phyloP scores from a whole-genome alignment of 2,797 vertebrate genomes.

The Protonibea diacanthus region DNA sequence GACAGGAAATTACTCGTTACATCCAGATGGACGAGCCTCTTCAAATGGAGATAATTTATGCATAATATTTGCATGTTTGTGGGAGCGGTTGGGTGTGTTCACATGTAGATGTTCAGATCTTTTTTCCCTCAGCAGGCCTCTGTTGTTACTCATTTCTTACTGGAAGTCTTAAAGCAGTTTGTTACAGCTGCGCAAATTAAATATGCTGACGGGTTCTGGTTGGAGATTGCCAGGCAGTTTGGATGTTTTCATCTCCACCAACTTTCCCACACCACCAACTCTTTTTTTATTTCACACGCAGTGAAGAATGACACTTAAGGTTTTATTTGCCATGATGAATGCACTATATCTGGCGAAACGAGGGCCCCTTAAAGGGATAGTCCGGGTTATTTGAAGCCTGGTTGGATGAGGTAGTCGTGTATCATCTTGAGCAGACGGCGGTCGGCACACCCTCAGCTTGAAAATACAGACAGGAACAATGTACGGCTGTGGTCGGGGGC shows the following conservation, averaged over 20 bases:
- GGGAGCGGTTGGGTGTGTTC: constrained; percentile 22
- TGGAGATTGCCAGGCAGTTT: constrained; percentile 1
- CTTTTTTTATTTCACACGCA: not conserved
- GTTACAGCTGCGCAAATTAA: constrained; percentile 57
- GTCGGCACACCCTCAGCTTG: no score
- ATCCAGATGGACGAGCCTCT: constrained; percentile 27
- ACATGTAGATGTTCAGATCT: constrained; percentile 7
- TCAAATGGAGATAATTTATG: constrained; percentile 37
- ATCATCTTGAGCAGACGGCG: no score
- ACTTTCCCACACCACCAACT: constrained; percentile 5
- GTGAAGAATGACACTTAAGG: not conserved
- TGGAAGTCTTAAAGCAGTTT: constrained; percentile 55
- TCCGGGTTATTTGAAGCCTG: no score
- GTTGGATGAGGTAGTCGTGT: no score
- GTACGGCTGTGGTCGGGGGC: no score
- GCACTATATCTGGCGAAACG: no score
- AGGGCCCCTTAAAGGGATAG: no score
- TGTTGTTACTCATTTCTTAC: constrained; percentile 16
- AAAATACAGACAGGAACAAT: no score
- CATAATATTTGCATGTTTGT: constrained; percentile 52
- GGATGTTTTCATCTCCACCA: constrained; percentile 11
- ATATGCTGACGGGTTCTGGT: constrained; percentile 30
- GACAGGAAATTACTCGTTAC: constrained; percentile 49
- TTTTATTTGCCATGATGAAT: constrained; percentile 1
- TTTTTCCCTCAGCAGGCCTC: constrained; percentile 6